These are phyloP conservation scores for Tetrapedia diversipes DNA, from an alignment of 2,888 invertebrate species.

Conservation along the genomic window DNA sequence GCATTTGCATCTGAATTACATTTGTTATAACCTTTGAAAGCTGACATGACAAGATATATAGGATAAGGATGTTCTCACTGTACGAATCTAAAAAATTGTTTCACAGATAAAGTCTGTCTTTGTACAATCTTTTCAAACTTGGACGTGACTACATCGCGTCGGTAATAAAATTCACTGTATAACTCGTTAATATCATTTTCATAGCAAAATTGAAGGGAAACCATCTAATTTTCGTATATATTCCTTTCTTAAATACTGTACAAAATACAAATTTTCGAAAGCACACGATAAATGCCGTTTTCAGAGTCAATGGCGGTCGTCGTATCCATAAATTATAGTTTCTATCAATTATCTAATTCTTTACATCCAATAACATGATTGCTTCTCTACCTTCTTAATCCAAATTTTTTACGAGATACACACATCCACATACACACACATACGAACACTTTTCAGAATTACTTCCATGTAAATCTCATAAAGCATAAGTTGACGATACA, in stretches of 20 bases:
- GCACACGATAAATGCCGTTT: not conserved
- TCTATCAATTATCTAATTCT: not conserved
- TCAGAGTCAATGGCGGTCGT: not conserved
- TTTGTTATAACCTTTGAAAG: not conserved
- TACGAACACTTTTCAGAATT: conserved; percentile 14
- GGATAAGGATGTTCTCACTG: not conserved
- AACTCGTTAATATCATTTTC: conserved; percentile 8
- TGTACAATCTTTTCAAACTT: conserved; percentile 5
- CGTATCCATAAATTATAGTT: conserved; percentile 3
- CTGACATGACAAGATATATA: too few relatives aligned
- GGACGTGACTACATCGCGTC: conserved; percentile 17
- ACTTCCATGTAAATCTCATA: conserved; percentile 5
- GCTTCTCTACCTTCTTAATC: not conserved
- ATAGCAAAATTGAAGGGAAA: conserved; percentile 32
- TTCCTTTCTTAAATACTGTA: conserved; percentile 52
- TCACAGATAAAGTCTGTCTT: conserved; percentile 2
- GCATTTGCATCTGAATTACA: conserved; percentile 3
- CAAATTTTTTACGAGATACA: conserved; percentile 30
- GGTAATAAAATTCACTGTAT: conserved; percentile 28
- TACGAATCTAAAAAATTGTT: conserved; percentile 3
- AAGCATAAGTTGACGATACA: conserved; percentile 3
- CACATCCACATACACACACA: conserved; percentile 13
- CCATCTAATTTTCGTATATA: conserved; percentile 37
- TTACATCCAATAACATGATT: not conserved
- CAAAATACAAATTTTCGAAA: conserved; percentile 51